Conservation (phyloP, 2,797 vertebrate species). For the Xiphophorus birchmanni region DNA sequence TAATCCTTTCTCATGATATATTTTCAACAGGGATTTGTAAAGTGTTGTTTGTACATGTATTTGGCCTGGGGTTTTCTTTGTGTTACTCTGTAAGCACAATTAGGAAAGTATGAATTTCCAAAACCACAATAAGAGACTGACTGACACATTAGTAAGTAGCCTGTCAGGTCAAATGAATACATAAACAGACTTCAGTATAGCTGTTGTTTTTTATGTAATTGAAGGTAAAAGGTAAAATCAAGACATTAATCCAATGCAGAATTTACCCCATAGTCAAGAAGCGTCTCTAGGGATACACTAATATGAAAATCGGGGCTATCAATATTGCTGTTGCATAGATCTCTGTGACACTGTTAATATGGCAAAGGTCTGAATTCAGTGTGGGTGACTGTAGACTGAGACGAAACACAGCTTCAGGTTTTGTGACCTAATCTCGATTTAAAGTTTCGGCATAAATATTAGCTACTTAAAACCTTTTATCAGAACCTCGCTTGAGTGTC, state of each 20-base stretch:
- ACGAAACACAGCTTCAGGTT: not conserved
- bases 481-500: not conserved
- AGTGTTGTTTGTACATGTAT: not conserved
- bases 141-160: not conserved
- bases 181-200: not conserved
- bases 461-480: not conserved
- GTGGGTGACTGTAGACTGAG: not conserved
- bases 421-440: not conserved
- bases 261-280: not conserved
- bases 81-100: not conserved
- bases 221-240: not conserved
- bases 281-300: too few species aligned
- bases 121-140: not conserved
- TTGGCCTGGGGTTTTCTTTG: not conserved
- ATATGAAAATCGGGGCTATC: not conserved
- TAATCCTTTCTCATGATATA: not conserved
- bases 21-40: not conserved
- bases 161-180: not conserved
- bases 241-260: not conserved
- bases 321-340: not conserved
- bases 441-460: not conserved
- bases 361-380: not conserved
- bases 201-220: not conserved
- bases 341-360: not conserved
- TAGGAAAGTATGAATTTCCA: not conserved